Conservation (phyloP, 2,888 invertebrate genomes). For the Himalopsyche japonica region DNA sequence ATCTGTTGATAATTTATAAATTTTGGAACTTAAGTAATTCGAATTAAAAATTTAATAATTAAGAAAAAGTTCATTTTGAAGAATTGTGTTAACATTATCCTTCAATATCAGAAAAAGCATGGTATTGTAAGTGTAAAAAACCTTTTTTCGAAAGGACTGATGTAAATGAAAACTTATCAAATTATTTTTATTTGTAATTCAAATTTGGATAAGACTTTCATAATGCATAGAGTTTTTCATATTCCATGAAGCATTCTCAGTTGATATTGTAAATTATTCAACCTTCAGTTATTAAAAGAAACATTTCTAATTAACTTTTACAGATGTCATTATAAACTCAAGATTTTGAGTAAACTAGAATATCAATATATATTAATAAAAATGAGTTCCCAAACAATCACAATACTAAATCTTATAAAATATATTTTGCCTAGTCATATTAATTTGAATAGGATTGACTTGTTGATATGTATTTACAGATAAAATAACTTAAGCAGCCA, state of each 20-base stretch:
- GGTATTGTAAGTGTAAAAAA: too few relatives aligned
- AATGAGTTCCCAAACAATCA: neutral
- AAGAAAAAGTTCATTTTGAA: too few relatives aligned
- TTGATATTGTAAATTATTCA: too few relatives aligned
- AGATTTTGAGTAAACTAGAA: neutral
- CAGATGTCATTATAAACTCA: neutral
- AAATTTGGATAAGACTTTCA: neutral
- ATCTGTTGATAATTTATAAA: too few relatives aligned
- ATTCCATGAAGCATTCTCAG: neutral
- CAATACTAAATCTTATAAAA: neutral
- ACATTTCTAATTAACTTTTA: neutral
- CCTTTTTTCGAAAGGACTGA: too few relatives aligned
- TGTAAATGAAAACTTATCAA: too few relatives aligned
- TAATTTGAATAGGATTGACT: neutral
- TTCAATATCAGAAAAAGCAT: too few relatives aligned
- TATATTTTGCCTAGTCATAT: neutral
- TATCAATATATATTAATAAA: neutral
- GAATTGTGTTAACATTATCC: too few relatives aligned
- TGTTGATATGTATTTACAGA: neutral
- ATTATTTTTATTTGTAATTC: neutral
- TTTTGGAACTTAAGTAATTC: neutral
- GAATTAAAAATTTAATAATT: too few relatives aligned
- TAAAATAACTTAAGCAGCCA: neutral
- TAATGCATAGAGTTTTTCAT: neutral
- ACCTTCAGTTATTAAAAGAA: neutral